A percentile compares a stretch with the other conserved stretches of the same genome.
These are phyloP conservation scores for Pardalotus punctatus DNA, from an alignment of 2,113 vertebrate species.

Conservation along the genomic window DNA sequence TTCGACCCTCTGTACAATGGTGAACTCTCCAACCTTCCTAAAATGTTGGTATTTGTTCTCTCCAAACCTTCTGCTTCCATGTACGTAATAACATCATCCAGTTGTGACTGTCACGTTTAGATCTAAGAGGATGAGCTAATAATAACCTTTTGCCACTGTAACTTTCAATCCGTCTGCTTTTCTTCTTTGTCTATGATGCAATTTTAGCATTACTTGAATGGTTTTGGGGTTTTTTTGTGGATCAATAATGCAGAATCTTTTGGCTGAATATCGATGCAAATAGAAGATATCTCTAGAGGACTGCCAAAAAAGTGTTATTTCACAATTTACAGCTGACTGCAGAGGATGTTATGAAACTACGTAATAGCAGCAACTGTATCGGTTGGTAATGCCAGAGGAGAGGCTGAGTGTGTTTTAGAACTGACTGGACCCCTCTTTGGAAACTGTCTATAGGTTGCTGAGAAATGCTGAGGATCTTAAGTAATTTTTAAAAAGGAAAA, in stretches of 20 bases:
- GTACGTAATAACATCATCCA: not conserved
- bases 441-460: not conserved
- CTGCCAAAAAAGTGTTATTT: conserved; percentile 58
- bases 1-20: not conserved
- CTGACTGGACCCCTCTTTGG: not conserved
- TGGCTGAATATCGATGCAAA: conserved; percentile 28
- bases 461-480: not conserved
- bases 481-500: not conserved
- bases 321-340: conserved; percentile 51
- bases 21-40: not conserved
- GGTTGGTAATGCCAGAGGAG: not conserved
- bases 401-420: not conserved
- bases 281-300: conserved; percentile 7
- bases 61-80: not conserved
- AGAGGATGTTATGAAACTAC: conserved; percentile 26
- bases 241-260: conserved; percentile 38
- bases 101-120: not conserved
- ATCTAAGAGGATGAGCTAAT: conserved; percentile 55
- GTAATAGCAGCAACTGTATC: not conserved
- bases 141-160: conserved; percentile 41
- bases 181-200: conserved; percentile 9
- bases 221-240: not conserved
- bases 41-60: not conserved
- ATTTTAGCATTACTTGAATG: conserved; percentile 46
- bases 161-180: conserved; percentile 43